Base-by-base conservation (phyloP, 2,797 vertebrate genomes). In the Silurus aristotelis region DNA sequence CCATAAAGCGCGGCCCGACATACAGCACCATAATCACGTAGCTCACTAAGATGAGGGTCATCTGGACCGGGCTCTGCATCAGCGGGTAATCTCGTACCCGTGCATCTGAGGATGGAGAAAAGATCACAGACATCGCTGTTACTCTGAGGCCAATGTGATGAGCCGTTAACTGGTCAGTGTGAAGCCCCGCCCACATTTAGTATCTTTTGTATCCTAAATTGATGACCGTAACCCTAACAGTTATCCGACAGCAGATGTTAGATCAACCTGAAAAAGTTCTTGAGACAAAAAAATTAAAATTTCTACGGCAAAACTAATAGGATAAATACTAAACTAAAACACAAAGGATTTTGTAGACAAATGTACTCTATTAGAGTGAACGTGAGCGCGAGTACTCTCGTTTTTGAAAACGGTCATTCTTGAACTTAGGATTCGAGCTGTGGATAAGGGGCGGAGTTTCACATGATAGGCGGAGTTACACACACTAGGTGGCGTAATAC, bases 1-100 rank as follows among this genome's bases (percentile, higher is more conserved):
- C 96, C 98, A 99, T 99, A 85, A 96, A 81, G 6, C 96, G 95
- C 27, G 98, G 98, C 13, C 98, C 98, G 78, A 94, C 86, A 22
- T 95, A 97, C 20, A 98, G 90, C 0, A 97, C 94, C 6, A 97
- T 94, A 89, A 96, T 88, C 77, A 97, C 90, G 5, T 99, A 99
- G 55, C 89, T 89, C 92, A 98, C 25, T 78, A 99, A 93, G 91
- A 99, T 96, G 90, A 90, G 76, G 19, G 94, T 95, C 94, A 98
- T 96, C 87, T 95, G 90, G 87, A 97, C 71, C 0, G 97, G 97
- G 83, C 95, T 95, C 88, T 96, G 94, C 97, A 99, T 98, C 91
- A 99, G 90, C 1, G 95, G 96, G 88, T 98, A 99, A 83, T 93
- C 93, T 88, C 89, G 95, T 0, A 99, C 90, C 90, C 98, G 94